Percentiles rank a stretch among this genome's conserved stretches.
phyloP scores from a whole-genome alignment of 2,797 vertebrate genomes.

The Champsocephalus gunnari region DNA sequence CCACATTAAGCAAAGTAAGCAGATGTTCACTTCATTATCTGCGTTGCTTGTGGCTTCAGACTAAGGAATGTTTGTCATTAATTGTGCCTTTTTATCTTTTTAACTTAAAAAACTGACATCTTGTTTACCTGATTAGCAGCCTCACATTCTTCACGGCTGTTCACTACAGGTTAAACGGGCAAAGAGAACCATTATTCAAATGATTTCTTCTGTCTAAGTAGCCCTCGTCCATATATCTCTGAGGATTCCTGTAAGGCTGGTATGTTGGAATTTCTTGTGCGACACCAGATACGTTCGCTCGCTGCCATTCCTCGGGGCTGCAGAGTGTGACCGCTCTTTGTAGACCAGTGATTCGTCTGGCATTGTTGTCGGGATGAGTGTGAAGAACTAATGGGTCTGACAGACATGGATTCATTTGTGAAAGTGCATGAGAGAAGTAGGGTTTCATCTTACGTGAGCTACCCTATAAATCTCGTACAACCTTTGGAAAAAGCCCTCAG shows the following conservation, averaged over 20 bases:
- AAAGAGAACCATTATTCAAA: slow-evolving; percentile 40
- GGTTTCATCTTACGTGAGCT: slow-evolving; percentile 40
- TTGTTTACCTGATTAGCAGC: slow-evolving; percentile 26
- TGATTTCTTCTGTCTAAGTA: not conserved
- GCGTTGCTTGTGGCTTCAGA: not conserved
- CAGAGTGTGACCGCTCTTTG: slow-evolving; percentile 43
- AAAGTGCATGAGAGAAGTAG: slow-evolving; percentile 1
- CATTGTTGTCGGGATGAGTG: slow-evolving; percentile 20
- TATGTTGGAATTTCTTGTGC: slow-evolving; percentile 53
- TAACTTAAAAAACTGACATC: not conserved
- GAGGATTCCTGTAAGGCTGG: slow-evolving; percentile 41
- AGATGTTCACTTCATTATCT: not conserved
- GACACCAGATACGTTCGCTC: slow-evolving; percentile 42
- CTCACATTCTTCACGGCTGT: not conserved
- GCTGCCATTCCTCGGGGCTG: slow-evolving; percentile 45
- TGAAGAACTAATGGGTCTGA: slow-evolving; percentile 23
- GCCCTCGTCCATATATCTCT: slow-evolving; percentile 36
- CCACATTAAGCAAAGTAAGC: not conserved
- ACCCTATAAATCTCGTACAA: slow-evolving; percentile 3
- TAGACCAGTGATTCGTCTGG: slow-evolving; percentile 5
- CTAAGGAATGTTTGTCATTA: not conserved
- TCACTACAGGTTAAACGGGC: slow-evolving; percentile 34
- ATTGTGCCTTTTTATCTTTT: not conserved
- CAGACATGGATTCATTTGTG: slow-evolving; percentile 30
- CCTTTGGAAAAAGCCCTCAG: slow-evolving; percentile 37